Evolutionary conservation across 2,797 vertebrate genomes (phyloP), one percentile per base, ranked within the genome.

Genomic region (Brachyalestes nurse): DNA sequence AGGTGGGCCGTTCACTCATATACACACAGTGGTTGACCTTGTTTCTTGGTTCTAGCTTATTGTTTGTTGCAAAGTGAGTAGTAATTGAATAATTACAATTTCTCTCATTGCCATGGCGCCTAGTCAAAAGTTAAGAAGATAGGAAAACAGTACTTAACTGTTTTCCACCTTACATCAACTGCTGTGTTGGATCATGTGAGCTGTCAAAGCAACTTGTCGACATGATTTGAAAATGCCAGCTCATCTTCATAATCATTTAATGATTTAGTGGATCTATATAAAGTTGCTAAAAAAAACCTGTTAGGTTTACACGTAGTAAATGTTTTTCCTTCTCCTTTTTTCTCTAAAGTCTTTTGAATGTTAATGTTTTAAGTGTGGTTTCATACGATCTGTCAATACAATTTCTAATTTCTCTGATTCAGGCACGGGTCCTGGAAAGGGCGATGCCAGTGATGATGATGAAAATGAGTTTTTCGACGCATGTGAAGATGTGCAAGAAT

Each of bases 391-490:
- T 34, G 34, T 47, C 7, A 47, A 12, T 12, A 0, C 12, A 17
- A 19, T 60, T 60, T 62, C 23, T 16, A 13, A 62, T 28, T 28
- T 61, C 58, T 28, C 1, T 38, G 16, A 5, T 21, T 4, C 23
- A 94, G 93, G 90, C 78, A 72, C 89, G 0, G 84, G 79, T 71
- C 83, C 90, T 58, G 93, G 87, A 1, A 99, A 98, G 86, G 96
- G 96, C 0, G 97, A 99, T 67, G 89, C 96, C 87, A 99, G 97
- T 2, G 97, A 99, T 0, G 97, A 99, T 0, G 97, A 99, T 0
- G 97, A 99, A 86, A 98, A 96, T 0, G 97, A 99, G 87, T 99
- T 99, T 89, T 99, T 99, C 6, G 97, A 99, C 0, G 95, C 94
- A 0, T 95, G 94, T 85, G 93, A 95, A 85, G 94, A 95, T 12